Evolutionary conservation across 2,797 vertebrate genomes (phyloP).

Genomic region (Eremophila alpestris): DNA sequence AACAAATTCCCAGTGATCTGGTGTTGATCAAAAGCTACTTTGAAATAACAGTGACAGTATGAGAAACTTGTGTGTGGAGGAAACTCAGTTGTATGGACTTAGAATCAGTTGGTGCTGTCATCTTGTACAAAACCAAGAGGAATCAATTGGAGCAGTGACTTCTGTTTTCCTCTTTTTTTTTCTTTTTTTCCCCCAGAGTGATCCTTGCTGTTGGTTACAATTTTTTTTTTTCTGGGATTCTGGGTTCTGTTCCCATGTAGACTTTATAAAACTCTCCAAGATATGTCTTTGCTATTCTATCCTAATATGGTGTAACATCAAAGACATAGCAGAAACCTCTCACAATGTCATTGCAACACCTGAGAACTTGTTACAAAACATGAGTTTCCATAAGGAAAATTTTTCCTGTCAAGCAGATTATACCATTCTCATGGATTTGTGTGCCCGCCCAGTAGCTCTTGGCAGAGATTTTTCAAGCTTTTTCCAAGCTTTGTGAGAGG

Average conservation of each 20-base stretch:
- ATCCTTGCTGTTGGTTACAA: background rate
- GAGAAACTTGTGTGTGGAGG: background rate
- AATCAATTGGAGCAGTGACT: background rate
- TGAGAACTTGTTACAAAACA: background rate
- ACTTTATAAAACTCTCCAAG: background rate
- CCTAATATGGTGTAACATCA: background rate
- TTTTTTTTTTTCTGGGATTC: background rate
- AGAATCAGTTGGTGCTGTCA: background rate
- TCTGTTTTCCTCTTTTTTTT: background rate
- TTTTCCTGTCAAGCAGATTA: background rate
- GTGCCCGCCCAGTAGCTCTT: background rate
- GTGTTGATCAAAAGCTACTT: background rate
- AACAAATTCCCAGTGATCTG: background rate
- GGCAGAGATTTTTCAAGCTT: background rate
- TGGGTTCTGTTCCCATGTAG: background rate
- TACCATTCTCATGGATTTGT: background rate
- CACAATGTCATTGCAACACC: background rate
- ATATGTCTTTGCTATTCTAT: background rate
- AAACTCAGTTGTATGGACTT: background rate
- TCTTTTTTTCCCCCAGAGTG: rapidly evolving
- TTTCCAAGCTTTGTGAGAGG: background rate
- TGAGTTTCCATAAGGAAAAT: background rate
- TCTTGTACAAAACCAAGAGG: background rate
- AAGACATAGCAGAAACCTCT: background rate
- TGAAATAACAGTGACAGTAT: background rate